Percentiles rank a stretch among this genome's conserved stretches.
Conservation (phyloP, 2,797 vertebrate species). For the Hemitrygon akajei region DNA sequence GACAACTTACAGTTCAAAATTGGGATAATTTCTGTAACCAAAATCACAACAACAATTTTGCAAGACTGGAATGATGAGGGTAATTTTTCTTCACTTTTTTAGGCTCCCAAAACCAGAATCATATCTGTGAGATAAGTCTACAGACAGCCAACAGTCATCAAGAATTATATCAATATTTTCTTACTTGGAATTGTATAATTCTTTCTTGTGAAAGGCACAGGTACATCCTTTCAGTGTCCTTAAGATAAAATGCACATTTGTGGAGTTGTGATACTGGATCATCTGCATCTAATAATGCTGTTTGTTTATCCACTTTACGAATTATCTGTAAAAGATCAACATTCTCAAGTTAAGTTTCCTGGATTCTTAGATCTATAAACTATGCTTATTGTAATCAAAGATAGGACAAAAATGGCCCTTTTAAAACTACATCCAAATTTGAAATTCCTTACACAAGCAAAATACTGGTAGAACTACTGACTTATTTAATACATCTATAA, state of each 20-base stretch:
- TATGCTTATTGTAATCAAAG: not conserved
- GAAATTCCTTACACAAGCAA: not conserved
- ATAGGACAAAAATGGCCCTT: not conserved
- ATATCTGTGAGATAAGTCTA: not conserved
- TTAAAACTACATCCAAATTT: not conserved
- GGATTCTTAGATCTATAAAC: not conserved
- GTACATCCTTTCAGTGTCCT: conserved; percentile 99
- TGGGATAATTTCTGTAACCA: not conserved
- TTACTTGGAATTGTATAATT: conserved; percentile 99
- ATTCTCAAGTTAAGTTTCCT: conserved; percentile 3
- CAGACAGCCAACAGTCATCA: not conserved
- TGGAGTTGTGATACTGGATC: conserved; percentile 97
- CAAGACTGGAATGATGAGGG: not conserved
- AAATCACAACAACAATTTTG: not conserved
- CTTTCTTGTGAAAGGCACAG: conserved; percentile 99
- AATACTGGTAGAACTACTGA: not conserved
- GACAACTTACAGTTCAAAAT: not conserved
- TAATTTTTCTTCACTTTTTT: not conserved
- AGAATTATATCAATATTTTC: conserved; percentile 41
- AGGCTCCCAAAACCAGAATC: not conserved
- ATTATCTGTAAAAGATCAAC: conserved; percentile 69
- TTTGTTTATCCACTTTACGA: conserved; percentile 98
- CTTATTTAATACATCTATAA: not conserved
- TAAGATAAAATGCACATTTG: conserved; percentile 99
- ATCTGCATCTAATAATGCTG: conserved; percentile 89